Evolutionary conservation across 1,140 invertebrate species (phyloP).

Genomic region (Neodiprion pinetum): DNA sequence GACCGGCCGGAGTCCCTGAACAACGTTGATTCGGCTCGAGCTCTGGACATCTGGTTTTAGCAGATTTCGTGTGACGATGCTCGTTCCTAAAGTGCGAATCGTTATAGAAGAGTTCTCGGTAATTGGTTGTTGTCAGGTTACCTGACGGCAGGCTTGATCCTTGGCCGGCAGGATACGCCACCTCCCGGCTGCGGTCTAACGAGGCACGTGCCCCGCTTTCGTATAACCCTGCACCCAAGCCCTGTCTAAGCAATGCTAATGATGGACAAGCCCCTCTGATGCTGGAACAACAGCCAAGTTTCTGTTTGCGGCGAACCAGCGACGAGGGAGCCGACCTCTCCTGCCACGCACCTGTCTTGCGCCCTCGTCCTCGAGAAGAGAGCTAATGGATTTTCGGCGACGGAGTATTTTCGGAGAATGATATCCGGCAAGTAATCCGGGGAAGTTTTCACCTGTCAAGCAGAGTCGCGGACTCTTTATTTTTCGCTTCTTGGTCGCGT

Average conservation of each 20-base stretch:
- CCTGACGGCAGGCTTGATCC: neutral
- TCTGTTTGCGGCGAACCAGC: neutral
- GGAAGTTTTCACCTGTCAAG: neutral
- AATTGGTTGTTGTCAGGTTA: too few relatives aligned
- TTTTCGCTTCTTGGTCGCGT: neutral
- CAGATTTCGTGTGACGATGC: too few relatives aligned
- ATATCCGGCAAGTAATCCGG: neutral
- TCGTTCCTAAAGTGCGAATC: too few relatives aligned
- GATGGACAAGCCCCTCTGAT: constrained; percentile 2
- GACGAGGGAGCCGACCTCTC: neutral
- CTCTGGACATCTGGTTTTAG: too few relatives aligned
- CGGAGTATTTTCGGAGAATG: neutral
- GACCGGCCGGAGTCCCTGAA: neutral
- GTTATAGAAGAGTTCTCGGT: too few relatives aligned
- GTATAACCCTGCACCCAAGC: neutral
- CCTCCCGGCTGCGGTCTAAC: neutral
- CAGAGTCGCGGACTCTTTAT: neutral
- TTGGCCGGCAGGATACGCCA: neutral
- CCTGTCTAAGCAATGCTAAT: neutral
- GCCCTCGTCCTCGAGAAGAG: neutral
- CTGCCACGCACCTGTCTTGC: neutral
- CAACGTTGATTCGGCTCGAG: too few relatives aligned
- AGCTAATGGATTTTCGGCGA: neutral
- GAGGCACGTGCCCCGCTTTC: neutral
- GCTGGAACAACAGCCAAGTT: constrained; percentile 4